These are phyloP conservation scores for Strigamia maritima DNA, from an alignment of 2,888 invertebrate genomes.

Conservation along the genomic window DNA sequence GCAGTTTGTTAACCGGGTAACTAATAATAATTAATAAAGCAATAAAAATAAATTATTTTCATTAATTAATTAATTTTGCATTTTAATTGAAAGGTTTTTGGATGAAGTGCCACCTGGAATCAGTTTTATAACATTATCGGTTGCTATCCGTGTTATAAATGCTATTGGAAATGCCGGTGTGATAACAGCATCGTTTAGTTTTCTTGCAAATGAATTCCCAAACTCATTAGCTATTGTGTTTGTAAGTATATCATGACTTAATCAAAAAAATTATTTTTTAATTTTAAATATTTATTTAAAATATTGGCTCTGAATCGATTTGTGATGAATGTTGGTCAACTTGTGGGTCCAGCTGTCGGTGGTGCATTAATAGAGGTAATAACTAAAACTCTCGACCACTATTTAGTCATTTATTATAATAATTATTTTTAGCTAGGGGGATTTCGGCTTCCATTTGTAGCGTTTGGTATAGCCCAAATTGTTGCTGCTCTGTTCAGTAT, in stretches of 20 bases:
- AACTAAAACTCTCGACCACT: no score
- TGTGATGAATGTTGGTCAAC: conserved; percentile 46
- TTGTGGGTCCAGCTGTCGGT: conserved; percentile 46
- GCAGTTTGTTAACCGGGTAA: conserved; percentile 46
- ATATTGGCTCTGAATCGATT: conserved; percentile 45
- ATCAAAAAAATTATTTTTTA: background rate
- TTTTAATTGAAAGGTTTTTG: conserved; percentile 43
- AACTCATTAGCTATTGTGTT: conserved; percentile 45
- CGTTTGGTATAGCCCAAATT: background rate
- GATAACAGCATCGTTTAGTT: conserved; percentile 46
- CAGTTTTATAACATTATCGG: conserved; percentile 44
- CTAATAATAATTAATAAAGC: background rate
- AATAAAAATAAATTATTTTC: background rate
- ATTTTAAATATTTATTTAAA: background rate
- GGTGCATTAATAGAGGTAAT: conserved; percentile 45
- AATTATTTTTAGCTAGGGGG: background rate
- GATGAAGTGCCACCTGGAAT: conserved; percentile 45
- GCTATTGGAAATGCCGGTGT: conserved; percentile 45
- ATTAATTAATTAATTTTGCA: background rate
- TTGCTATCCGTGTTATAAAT: conserved; percentile 45
- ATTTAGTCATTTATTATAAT: no score
- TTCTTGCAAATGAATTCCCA: conserved; percentile 46
- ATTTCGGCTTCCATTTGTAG: background rate
- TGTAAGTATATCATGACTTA: conserved; percentile 43
- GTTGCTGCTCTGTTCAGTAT: background rate